Evolutionary conservation across 2,797 vertebrate species (phyloP).

Genomic region (Enteromius fasciolatus): DNA sequence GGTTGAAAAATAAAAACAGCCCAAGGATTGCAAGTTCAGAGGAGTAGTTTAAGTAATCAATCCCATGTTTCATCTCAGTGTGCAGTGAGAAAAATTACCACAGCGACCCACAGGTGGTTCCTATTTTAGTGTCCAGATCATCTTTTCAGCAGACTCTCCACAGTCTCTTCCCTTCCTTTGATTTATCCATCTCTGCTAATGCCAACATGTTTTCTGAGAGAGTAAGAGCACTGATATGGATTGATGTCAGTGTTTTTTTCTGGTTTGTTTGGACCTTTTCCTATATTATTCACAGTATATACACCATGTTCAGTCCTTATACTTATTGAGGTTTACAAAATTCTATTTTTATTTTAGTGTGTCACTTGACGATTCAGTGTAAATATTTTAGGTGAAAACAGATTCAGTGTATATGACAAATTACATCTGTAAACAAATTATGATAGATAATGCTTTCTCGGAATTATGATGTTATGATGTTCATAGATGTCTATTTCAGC

Average conservation of each 20-base stretch:
- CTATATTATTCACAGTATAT: background rate
- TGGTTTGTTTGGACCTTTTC: background rate
- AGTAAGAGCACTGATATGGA: slow-evolving; percentile 17
- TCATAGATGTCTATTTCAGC: background rate
- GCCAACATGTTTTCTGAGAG: background rate
- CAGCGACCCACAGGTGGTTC: slow-evolving; percentile 53
- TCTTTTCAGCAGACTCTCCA: slow-evolving; percentile 35
- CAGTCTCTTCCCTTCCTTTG: slow-evolving; percentile 32
- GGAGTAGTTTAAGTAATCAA: slow-evolving; percentile 54
- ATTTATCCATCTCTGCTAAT: slow-evolving; percentile 34
- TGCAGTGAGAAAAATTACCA: slow-evolving; percentile 37
- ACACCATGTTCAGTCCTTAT: background rate
- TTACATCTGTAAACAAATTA: background rate
- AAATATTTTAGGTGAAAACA: background rate
- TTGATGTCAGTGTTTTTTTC: background rate
- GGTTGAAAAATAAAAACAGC: slow-evolving; percentile 57
- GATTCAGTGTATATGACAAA: background rate
- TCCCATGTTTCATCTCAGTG: slow-evolving; percentile 54
- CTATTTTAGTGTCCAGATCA: slow-evolving; percentile 49
- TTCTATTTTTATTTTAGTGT: background rate
- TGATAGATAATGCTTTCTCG: background rate
- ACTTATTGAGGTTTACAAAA: too few relatives aligned
- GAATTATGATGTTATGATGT: background rate
- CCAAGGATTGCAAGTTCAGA: slow-evolving; percentile 52
- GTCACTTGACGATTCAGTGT: background rate